These are phyloP conservation scores for Calonectris borealis DNA, from an alignment of 2,113 vertebrate genomes.

Conservation along the genomic window DNA sequence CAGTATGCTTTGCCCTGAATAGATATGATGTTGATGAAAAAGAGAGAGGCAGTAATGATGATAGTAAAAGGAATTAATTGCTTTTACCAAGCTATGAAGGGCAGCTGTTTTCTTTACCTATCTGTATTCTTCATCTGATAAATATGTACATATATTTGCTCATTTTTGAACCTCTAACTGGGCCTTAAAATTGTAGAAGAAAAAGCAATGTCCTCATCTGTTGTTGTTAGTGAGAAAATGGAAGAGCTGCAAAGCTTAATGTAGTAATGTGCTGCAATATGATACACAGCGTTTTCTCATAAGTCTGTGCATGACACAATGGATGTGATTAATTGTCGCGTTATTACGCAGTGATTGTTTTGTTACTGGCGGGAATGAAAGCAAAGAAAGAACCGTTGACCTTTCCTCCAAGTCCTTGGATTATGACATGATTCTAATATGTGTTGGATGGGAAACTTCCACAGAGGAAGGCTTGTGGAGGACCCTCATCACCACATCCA, in stretches of 20 bases:
- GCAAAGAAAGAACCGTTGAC: not conserved
- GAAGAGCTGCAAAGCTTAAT: not conserved
- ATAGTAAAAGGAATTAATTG: not conserved
- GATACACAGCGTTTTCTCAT: not conserved
- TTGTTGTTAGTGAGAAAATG: not conserved
- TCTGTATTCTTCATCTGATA: not conserved
- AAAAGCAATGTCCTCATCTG: not conserved
- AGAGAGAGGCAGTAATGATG: not conserved
- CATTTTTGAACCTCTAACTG: not conserved
- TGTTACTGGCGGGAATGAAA: not conserved
- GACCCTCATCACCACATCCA: not conserved
- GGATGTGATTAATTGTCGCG: not conserved
- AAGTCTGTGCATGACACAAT: not conserved
- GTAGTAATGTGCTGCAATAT: not conserved
- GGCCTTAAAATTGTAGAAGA: not conserved
- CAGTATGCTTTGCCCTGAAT: not conserved
- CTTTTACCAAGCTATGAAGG: not conserved
- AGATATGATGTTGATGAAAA: not conserved
- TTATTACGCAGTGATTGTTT: not conserved
- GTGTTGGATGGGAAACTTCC: not conserved
- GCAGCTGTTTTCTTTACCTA: not conserved
- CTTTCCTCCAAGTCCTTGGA: not conserved
- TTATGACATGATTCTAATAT: rapidly evolving
- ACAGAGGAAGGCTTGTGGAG: not conserved
- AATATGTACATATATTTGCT: not conserved